These are phyloP conservation scores for Ligdia adustata DNA, from an alignment of 2,888 invertebrate species.

Conservation along the genomic window DNA sequence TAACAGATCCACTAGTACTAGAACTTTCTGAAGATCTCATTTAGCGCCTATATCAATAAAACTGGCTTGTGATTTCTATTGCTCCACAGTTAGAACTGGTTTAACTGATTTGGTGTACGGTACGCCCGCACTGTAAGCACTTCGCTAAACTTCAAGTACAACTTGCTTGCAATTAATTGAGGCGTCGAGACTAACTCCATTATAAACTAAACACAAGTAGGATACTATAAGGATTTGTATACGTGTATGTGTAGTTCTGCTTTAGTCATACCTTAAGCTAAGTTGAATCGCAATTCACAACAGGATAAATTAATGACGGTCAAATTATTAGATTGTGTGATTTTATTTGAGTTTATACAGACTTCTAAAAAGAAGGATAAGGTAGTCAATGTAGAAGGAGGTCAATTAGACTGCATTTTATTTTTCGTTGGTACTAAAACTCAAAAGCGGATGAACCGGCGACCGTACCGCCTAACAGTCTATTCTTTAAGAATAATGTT, in stretches of 20 bases:
- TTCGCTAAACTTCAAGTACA: constrained; percentile 47
- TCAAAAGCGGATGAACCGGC: too few relatives aligned
- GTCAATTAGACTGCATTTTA: too few relatives aligned
- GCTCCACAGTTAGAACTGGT: constrained; percentile 4
- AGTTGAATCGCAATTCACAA: too few relatives aligned
- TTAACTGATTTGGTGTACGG: constrained; percentile 27
- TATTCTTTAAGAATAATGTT: too few relatives aligned
- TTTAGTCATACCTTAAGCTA: background rate
- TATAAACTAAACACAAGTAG: constrained; percentile 37
- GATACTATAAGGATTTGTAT: constrained; percentile 12
- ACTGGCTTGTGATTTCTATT: constrained; percentile 2
- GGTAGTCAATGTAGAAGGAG: too few relatives aligned
- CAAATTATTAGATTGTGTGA: too few relatives aligned
- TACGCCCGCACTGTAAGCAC: constrained; percentile 24
- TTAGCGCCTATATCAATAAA: constrained; percentile 1
- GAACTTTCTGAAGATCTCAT: background rate
- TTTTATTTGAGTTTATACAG: too few relatives aligned
- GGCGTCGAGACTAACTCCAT: constrained; percentile 45
- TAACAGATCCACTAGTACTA: background rate
- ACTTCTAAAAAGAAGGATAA: too few relatives aligned
- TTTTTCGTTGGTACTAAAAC: too few relatives aligned
- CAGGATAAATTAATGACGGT: too few relatives aligned
- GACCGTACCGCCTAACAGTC: too few relatives aligned
- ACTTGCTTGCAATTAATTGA: constrained; percentile 57
- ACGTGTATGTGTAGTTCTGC: too few relatives aligned